These are phyloP conservation scores for Aphelenchoides bicaudatus DNA, from an alignment of 2,888 invertebrate genomes.

Conservation along the genomic window DNA sequence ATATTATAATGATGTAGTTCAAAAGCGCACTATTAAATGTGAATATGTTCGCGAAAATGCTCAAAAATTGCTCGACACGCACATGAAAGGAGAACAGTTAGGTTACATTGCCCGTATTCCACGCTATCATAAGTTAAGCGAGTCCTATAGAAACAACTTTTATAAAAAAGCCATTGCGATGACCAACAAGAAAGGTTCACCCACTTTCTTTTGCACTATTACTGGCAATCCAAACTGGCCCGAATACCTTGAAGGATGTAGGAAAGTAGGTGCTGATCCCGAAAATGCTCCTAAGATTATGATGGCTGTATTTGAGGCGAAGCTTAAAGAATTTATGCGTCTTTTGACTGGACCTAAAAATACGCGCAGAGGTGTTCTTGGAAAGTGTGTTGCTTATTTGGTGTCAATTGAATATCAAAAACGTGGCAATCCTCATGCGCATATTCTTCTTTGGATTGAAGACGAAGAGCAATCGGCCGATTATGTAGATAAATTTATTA, in stretches of 20 bases:
- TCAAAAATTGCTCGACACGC: too few relatives aligned
- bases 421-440: slow-evolving; percentile 9
- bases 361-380: slow-evolving; percentile 1
- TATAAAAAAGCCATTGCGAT: neutral
- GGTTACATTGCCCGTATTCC: too few relatives aligned
- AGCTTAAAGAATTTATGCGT: slow-evolving; percentile 4
- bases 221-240: slow-evolving; percentile 18
- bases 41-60: too few relatives aligned
- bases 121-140: too few relatives aligned
- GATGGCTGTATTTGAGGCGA: slow-evolving; percentile 5
- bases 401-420: slow-evolving; percentile 8
- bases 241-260: neutral
- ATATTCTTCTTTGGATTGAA: neutral
- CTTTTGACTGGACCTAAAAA: neutral
- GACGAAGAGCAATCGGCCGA: neutral
- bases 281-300: neutral
- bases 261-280: neutral
- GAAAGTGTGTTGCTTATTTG: neutral
- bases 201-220: slow-evolving; percentile 3
- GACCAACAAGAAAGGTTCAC: neutral
- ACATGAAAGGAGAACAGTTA: too few relatives aligned
- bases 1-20: too few relatives aligned
- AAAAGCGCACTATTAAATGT: too few relatives aligned
- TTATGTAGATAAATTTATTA: neutral
- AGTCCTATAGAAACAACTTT: too few relatives aligned